Evolutionary conservation across 2,113 vertebrate genomes (phyloP).

Genomic region (Mola mola): DNA sequence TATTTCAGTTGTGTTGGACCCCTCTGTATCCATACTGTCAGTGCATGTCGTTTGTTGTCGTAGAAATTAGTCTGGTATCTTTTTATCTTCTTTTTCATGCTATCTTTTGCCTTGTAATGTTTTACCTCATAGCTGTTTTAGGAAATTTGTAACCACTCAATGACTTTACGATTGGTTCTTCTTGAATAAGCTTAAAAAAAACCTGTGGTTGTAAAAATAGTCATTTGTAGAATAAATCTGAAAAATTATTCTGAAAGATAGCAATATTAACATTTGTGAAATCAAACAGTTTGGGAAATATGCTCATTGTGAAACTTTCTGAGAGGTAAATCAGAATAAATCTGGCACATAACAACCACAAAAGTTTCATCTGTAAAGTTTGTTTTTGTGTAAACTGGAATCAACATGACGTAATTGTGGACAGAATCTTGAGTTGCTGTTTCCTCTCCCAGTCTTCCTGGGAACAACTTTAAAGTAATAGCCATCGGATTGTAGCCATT

Average conservation of each 20-base stretch:
- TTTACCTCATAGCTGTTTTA: not conserved
- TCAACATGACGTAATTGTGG: too few species aligned
- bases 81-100: constrained; percentile 25
- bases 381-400: not conserved
- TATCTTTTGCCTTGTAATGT: constrained; percentile 11
- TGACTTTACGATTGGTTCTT: too few species aligned
- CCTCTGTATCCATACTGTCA: constrained; percentile 59
- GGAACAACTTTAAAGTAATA: too few species aligned
- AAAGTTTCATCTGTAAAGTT: not conserved
- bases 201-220: too few species aligned
- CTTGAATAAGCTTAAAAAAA: too few species aligned
- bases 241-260: not conserved
- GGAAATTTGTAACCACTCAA: not conserved
- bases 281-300: too few species aligned
- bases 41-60: constrained; percentile 76
- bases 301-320: not conserved
- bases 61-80: constrained; percentile 49
- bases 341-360: not conserved
- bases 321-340: not conserved
- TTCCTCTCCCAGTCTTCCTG: too few species aligned
- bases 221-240: too few species aligned
- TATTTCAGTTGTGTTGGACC: constrained; percentile 70
- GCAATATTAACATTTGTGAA: not conserved
- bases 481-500: too few species aligned
- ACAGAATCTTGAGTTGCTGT: too few species aligned